A percentile compares a stretch with the other conserved stretches of the same genome.
These are phyloP conservation scores for Trachelipus rathkii DNA, from an alignment of 1,140 invertebrate species.

Conservation along the genomic window DNA sequence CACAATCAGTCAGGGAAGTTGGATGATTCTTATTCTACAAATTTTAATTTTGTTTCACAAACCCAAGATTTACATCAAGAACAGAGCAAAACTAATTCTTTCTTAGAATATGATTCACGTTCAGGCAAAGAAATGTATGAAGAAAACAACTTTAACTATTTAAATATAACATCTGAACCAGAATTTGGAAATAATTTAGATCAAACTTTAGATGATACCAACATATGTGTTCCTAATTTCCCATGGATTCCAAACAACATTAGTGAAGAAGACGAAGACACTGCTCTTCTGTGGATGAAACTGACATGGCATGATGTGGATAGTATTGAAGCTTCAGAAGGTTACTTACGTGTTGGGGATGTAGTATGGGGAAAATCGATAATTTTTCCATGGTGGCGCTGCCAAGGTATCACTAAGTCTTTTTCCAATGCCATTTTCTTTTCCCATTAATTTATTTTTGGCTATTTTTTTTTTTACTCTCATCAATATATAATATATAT, in stretches of 20 bases:
- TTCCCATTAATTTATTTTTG: not conserved
- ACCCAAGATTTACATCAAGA: no score
- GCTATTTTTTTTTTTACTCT: constrained; percentile 1
- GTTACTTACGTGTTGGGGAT: constrained; percentile 64
- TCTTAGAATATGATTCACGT: constrained; percentile 26
- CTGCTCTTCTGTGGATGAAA: constrained; percentile 29
- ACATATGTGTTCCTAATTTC: constrained; percentile 36
- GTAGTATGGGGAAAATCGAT: constrained; percentile 86
- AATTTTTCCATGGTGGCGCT: constrained; percentile 86
- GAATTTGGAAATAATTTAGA: constrained; percentile 27
- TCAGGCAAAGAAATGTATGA: constrained; percentile 16
- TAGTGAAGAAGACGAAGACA: constrained; percentile 26
- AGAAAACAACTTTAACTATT: constrained; percentile 24
- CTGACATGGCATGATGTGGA: constrained; percentile 37
- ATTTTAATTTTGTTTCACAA: no score
- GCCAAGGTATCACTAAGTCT: constrained; percentile 60
- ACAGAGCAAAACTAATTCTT: no score
- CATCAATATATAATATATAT: no score
- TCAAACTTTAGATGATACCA: constrained; percentile 32
- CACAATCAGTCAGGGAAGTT: constrained; percentile 32
- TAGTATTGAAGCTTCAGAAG: constrained; percentile 55
- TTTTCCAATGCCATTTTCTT: not conserved
- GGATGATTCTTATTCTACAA: constrained; percentile 5
- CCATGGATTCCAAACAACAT: constrained; percentile 31
- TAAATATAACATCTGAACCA: constrained; percentile 32